phyloP scores from a whole-genome alignment of 2,113 vertebrate genomes.

The Anhinga rufa region DNA sequence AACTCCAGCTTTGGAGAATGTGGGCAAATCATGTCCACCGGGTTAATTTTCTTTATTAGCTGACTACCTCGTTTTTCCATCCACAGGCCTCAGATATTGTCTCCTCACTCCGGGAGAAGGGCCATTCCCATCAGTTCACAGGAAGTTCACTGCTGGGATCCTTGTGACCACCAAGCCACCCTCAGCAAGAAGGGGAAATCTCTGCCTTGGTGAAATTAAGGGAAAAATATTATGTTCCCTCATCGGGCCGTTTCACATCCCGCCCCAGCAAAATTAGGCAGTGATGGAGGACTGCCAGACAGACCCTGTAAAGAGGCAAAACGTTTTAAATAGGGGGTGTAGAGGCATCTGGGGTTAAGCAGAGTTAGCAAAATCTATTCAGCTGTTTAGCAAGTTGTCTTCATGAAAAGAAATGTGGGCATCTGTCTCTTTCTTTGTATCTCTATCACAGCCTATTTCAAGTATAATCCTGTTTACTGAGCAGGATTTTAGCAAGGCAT shows the following conservation, averaged over 20 bases:
- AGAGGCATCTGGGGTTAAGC: background rate
- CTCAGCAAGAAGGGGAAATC: background rate
- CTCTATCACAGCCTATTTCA: background rate
- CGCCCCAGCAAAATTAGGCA: background rate
- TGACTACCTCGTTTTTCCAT: background rate
- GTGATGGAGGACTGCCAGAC: background rate
- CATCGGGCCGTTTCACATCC: background rate
- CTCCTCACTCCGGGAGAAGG: background rate
- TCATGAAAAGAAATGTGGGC: background rate
- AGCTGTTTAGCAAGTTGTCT: background rate
- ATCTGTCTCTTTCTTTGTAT: background rate
- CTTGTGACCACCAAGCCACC: background rate
- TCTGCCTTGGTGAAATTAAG: background rate
- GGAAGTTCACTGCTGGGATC: background rate
- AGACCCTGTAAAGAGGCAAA: background rate
- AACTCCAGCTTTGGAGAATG: conserved; percentile 11
- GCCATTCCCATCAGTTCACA: background rate
- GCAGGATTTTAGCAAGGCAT: background rate
- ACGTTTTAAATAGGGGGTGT: background rate
- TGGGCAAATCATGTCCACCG: background rate
- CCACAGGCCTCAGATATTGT: background rate
- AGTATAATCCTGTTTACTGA: background rate
- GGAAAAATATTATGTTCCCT: background rate
- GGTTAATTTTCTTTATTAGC: conserved; percentile 56
- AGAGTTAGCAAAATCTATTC: background rate